Evolutionary conservation across 1,140 invertebrate species (phyloP).

Genomic region (Reticulitermes speratus): DNA sequence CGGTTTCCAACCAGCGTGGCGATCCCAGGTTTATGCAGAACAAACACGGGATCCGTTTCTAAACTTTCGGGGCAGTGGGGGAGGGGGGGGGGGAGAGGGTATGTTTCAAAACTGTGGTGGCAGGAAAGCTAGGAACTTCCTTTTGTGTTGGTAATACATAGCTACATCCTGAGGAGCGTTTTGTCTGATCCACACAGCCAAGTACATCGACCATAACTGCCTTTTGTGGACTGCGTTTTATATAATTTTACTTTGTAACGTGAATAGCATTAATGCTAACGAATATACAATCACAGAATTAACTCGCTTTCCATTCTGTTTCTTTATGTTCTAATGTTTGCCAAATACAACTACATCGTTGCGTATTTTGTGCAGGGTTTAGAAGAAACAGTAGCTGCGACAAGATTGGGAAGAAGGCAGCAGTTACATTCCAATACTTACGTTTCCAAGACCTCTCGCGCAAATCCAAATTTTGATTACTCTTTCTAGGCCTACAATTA

Average conservation of each 20-base stretch:
- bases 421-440: too few species aligned
- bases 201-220: neutral
- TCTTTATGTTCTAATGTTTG: too few species aligned
- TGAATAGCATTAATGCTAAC: too few species aligned
- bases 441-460: too few species aligned
- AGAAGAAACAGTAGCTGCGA: too few species aligned
- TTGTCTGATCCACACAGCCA: neutral
- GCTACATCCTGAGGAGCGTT: neutral
- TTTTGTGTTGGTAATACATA: neutral
- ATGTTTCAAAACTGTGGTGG: neutral
- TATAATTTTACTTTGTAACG: neutral
- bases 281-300: too few species aligned
- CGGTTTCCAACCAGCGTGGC: neutral
- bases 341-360: too few species aligned
- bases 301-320: too few species aligned
- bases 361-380: too few species aligned
- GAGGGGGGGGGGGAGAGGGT: neutral
- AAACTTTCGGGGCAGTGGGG: neutral
- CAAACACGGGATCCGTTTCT: conserved; percentile 17
- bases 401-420: too few species aligned
- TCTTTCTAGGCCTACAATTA: too few species aligned
- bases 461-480: too few species aligned
- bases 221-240: conserved; percentile 1
- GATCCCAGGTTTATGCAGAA: neutral
- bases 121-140: neutral